Conservation (phyloP, 2,113 vertebrate species). For the Poecile atricapillus region DNA sequence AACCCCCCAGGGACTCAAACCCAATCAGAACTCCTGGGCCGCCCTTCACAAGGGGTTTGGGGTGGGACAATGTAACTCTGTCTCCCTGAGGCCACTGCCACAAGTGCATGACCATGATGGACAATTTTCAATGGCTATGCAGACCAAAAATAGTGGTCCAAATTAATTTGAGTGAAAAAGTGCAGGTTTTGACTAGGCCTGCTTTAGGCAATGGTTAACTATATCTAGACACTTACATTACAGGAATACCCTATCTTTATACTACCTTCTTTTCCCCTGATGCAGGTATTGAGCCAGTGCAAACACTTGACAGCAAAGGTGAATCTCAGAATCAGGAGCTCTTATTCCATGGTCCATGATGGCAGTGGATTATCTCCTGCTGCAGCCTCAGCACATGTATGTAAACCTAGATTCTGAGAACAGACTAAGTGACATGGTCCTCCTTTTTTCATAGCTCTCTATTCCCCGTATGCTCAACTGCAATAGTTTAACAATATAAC, state of each 20-base stretch:
- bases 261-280: not conserved
- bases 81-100: too few species aligned
- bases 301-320: not conserved
- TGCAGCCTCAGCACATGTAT: fast-evolving
- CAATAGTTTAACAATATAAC: not conserved
- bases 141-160: not conserved
- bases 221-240: not conserved
- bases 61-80: too few species aligned
- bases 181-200: not conserved
- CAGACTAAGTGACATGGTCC: not conserved
- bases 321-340: not conserved
- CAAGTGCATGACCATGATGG: not conserved
- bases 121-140: not conserved
- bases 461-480: not conserved
- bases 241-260: not conserved
- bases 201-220: not conserved
- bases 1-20: too few species aligned
- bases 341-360: too few species aligned
- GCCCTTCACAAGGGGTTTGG: too few species aligned
- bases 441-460: not conserved
- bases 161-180: not conserved
- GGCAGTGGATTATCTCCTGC: not conserved
- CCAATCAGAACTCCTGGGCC: too few species aligned
- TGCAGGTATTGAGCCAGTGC: not conserved
- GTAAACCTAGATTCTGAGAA: not conserved